Percentiles rank a stretch among this genome's conserved stretches.
phyloP scores from a whole-genome alignment of 2,113 vertebrate species.

The Sorex araneus region DNA sequence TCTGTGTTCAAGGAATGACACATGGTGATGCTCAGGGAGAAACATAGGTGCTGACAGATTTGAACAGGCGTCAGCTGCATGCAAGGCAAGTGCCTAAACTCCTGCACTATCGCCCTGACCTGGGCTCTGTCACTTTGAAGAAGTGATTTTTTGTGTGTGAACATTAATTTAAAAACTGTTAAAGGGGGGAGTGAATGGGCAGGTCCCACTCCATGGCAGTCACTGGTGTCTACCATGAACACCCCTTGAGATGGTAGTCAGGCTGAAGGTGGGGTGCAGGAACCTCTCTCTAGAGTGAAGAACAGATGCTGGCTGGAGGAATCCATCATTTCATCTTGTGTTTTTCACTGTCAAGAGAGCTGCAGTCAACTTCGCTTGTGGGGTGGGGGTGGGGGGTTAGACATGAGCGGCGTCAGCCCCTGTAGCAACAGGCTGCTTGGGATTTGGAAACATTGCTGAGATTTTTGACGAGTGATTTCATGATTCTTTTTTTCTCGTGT shows the following conservation, averaged over 20 bases:
- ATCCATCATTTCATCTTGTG: not conserved
- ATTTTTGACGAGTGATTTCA: constrained; percentile 48
- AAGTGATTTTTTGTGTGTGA: not conserved
- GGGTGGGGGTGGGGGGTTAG: not conserved
- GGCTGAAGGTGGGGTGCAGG: not conserved
- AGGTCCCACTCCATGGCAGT: not conserved
- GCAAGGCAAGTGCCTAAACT: too few relatives aligned
- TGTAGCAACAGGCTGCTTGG: not conserved
- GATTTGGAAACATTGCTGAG: constrained; percentile 17
- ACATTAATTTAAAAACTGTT: not conserved
- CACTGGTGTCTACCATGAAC: not conserved
- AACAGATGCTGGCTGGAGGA: not conserved
- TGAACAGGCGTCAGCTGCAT: too few relatives aligned
- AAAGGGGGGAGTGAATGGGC: not conserved
- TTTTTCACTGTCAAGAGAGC: not conserved
- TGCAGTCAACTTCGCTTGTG: not conserved
- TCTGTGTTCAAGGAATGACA: too few relatives aligned
- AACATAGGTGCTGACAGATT: too few relatives aligned
- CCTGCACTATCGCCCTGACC: too few relatives aligned
- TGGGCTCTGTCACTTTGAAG: too few relatives aligned
- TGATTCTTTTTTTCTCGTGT: constrained; percentile 24
- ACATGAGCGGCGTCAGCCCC: not conserved
- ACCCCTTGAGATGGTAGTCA: not conserved
- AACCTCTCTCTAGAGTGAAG: not conserved
- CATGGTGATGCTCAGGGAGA: too few relatives aligned